Evolutionary conservation across 2,888 invertebrate species (phyloP), one percentile per base, ranked within the genome.

Genomic region (Eristalinus sepulchralis): DNA sequence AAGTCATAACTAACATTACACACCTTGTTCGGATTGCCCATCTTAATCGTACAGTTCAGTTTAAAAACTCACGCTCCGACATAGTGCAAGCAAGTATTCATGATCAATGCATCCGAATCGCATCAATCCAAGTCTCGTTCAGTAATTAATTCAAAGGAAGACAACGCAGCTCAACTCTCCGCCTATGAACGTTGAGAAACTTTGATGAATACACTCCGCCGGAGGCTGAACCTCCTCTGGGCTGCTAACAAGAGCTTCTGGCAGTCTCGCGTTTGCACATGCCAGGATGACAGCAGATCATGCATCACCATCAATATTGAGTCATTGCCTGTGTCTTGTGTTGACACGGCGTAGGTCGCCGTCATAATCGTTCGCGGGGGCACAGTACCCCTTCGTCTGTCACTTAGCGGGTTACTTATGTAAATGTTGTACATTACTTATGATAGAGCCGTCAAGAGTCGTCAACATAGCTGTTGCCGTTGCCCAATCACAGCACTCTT

Each of bases 401-500:
- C 77, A 73, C 64, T 85, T 67, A 72, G 34, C 55, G 62, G 73
- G 55, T 55, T 73, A 72, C 77, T 86, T 78, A 83, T 86, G 83
- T 70, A 75, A 83, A 86, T 57, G 47, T 24, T 36, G 33, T 62
- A 75, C 79, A 83, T 70, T 66, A 73, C 33, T 75, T 70, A 64
- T 71, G 78, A 83, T 86, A 83, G 82, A 79, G 75, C 79, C 71
- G 73, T 83, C 60, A 83, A 82, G 77, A 82, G 59, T 66, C 70
- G 67, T 33, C 53, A 60, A 17, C 39, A 57, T 13, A 78, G 73
- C 70, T 86, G 77, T 66, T 22, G 57, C 62, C 17, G 17, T 75
- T 86, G 64, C 55, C 73, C 39, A 73, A 85, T 57, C 75, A 55
- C 11, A 55, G 66, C 34, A 67, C 20, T 34, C 39, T 67, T 60